Evolutionary conservation across 2,797 vertebrate genomes (phyloP).

Genomic region (Schizothorax lantsangensis): DNA sequence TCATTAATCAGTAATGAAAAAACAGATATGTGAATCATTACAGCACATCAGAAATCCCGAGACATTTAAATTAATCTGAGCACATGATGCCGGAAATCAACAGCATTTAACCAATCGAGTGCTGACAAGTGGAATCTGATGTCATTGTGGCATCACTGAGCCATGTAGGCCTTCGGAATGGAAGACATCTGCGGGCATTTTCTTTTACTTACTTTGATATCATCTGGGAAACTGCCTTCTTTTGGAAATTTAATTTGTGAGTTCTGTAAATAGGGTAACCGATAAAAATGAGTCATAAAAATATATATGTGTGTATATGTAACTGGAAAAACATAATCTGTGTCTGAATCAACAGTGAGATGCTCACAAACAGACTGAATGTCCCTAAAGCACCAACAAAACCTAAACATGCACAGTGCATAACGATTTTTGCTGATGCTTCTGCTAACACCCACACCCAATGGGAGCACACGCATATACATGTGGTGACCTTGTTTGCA

Average conservation of each 20-base stretch:
- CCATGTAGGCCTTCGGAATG: conserved; percentile 41
- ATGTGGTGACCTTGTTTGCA: conserved; percentile 56
- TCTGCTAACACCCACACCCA: conserved; percentile 60
- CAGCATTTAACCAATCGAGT: conserved; percentile 7
- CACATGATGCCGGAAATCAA: conserved; percentile 24
- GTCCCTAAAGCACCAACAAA: conserved; percentile 42
- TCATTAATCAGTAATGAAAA: neutral
- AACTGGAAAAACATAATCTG: conserved; percentile 58
- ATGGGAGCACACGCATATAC: conserved; percentile 25
- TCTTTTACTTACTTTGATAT: conserved; percentile 51
- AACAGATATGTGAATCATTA: neutral
- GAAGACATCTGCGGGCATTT: conserved; percentile 36
- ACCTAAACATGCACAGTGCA: conserved; percentile 38
- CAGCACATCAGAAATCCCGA: neutral
- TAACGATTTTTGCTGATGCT: conserved; percentile 52
- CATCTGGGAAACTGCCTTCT: conserved; percentile 52
- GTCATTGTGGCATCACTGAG: conserved; percentile 49
- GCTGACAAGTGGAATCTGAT: conserved; percentile 56
- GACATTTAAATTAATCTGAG: conserved; percentile 14
- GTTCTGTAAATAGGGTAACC: conserved; percentile 54
- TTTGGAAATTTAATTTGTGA: conserved; percentile 51
- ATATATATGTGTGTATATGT: conserved; percentile 6
- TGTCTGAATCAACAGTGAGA: conserved; percentile 46
- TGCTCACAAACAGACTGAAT: conserved; percentile 19
- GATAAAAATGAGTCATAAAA: conserved; percentile 60